Conservation (phyloP, 35 echinoderm and acorn worm genomes). For the Apostichopus japonicus region DNA sequence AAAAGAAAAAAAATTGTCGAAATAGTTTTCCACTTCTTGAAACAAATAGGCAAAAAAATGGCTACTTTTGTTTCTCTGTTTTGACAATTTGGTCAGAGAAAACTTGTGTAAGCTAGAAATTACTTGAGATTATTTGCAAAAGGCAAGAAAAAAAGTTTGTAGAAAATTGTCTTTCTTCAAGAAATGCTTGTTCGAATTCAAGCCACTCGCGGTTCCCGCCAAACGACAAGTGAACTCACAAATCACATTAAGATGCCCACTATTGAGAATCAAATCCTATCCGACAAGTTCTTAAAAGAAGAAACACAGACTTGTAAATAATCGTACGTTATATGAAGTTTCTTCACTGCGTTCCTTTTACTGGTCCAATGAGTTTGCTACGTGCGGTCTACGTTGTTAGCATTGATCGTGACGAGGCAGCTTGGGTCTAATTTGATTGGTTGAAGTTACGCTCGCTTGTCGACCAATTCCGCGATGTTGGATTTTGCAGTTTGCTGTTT, state of each 20-base stretch:
- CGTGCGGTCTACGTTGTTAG: conserved; percentile 44
- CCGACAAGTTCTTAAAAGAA: conserved; percentile 46
- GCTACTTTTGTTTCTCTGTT: no score
- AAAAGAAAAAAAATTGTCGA: neutral
- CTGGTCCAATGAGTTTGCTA: conserved; percentile 55
- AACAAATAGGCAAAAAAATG: neutral
- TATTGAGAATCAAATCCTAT: conserved; percentile 63
- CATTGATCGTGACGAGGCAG: conserved; percentile 48
- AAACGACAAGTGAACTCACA: conserved; percentile 60
- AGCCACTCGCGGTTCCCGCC: conserved; percentile 53
- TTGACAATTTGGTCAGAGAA: no score
- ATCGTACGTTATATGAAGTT: conserved; percentile 59
- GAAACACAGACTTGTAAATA: conserved; percentile 57
- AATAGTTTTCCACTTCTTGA: neutral
- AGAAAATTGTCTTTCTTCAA: conserved; percentile 6
- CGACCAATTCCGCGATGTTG: conserved; percentile 26
- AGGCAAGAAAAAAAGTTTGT: conserved; percentile 6
- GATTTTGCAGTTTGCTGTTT: conserved; percentile 17
- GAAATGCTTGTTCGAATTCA: conserved; percentile 31
- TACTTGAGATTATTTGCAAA: neutral
- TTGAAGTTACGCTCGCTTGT: conserved; percentile 20
- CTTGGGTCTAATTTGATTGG: conserved; percentile 51
- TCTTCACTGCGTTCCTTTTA: conserved; percentile 22
- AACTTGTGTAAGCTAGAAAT: no score
- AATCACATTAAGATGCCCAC: conserved; percentile 53